Evolutionary conservation across 1,140 invertebrate species (phyloP).

Genomic region (Polyergus mexicanus): DNA sequence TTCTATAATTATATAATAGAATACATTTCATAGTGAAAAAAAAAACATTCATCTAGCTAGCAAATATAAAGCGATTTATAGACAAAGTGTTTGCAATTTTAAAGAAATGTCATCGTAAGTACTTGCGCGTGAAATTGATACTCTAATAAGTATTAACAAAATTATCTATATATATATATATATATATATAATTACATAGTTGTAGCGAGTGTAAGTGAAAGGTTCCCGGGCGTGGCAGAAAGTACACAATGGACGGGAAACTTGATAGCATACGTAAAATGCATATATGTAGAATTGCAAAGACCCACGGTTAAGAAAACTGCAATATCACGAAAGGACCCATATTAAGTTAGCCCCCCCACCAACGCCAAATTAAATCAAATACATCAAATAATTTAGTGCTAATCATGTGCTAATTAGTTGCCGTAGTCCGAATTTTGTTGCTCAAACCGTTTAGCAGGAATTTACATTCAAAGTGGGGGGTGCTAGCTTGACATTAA

Average conservation of each 20-base stretch:
- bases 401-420: too few species aligned
- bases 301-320: constrained; percentile 71
- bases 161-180: constrained; percentile 58
- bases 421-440: too few species aligned
- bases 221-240: constrained; percentile 72
- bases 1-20: background rate
- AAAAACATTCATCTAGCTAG: background rate
- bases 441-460: too few species aligned
- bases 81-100: background rate
- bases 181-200: constrained; percentile 59
- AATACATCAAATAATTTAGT: too few species aligned
- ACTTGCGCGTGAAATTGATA: background rate
- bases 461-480: too few species aligned
- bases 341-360: too few species aligned
- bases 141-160: constrained; percentile 66
- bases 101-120: background rate
- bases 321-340: constrained; percentile 68
- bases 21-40: background rate
- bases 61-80: background rate
- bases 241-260: constrained; percentile 72
- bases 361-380: too few species aligned
- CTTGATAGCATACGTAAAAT: constrained; percentile 71
- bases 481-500: too few species aligned
- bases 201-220: constrained; percentile 67
- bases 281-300: constrained; percentile 58